Conservation (phyloP, 2,797 vertebrate genomes). For the Sebastes kiyomatsui region DNA sequence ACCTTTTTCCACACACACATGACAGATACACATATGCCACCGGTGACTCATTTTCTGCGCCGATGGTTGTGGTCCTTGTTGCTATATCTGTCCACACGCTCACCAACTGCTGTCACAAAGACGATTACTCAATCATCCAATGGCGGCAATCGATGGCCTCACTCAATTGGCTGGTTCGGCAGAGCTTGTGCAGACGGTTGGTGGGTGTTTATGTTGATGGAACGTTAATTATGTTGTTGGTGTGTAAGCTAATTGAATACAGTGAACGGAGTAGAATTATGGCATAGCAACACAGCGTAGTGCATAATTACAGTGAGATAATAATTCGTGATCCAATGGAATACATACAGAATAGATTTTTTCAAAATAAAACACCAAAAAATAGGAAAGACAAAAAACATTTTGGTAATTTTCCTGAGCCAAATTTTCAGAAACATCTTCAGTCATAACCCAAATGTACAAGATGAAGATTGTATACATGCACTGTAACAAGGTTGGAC, state of each 20-base stretch:
- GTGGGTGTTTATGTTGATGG: slow-evolving; percentile 55
- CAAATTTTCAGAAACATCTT: background rate
- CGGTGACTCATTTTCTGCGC: slow-evolving; percentile 60
- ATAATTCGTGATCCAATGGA: slow-evolving; percentile 25
- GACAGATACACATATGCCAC: slow-evolving; percentile 25
- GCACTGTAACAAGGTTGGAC: background rate
- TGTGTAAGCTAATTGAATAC: slow-evolving; percentile 54
- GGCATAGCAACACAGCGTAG: slow-evolving; percentile 22
- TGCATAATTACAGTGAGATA: slow-evolving; percentile 26
- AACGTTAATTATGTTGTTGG: slow-evolving; percentile 57
- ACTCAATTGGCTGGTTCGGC: slow-evolving; percentile 32
- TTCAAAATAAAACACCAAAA: background rate
- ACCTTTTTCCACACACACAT: background rate
- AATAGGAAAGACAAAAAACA: background rate
- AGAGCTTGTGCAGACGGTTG: slow-evolving; percentile 16
- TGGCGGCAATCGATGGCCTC: slow-evolving; percentile 20
- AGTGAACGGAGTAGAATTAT: slow-evolving; percentile 45
- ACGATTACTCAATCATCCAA: slow-evolving; percentile 60
- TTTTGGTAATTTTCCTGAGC: background rate
- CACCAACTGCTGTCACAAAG: slow-evolving; percentile 63
- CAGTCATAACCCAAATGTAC: background rate
- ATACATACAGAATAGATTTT: slow-evolving; percentile 19
- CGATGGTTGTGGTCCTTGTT: slow-evolving; percentile 34
- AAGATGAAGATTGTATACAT: background rate
- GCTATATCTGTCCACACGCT: slow-evolving; percentile 59